Evolutionary conservation across 37 sponge, comb jelly and placozoan genomes (phyloP), one percentile per base, ranked within the genome.

Genomic region (Agelas oroides): DNA sequence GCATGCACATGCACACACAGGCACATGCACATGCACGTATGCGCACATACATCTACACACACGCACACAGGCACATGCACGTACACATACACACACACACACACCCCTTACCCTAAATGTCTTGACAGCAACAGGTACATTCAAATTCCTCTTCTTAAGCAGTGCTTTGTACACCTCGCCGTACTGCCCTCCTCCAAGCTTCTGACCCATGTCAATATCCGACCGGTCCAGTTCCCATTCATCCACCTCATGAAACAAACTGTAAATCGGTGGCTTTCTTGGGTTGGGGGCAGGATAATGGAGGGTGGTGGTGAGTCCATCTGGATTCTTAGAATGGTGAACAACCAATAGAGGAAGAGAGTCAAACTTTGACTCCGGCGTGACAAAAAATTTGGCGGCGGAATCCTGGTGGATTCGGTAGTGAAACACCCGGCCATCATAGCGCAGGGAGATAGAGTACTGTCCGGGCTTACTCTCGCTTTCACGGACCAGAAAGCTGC

Each of bases 391-490:
- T 63, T 92, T 72, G 11, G 61, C 56, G 33, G 60, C 70, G n/a
- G 83, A 25, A 59, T 86, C 87, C 0, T 53, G 30, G 75, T 93
- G 88, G 59, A 98, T 94, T 27, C 96, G 65, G 70, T 98, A 98
- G 86, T 98, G 98, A 65, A 89, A 98, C 57, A 94, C 94, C 20
- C 92, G 82, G 15, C 98, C 98, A 19, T 94, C 94, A 74, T 89
- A 96, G 34, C 98, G 83, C 41, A 98, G 87, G 2, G 96, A 96
- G 33, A 98, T 88, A 37, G 98, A 98, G 91, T 78, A 95, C 84
- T 98, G 98, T n/a, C 98, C 98, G 14, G 92, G 87, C 59, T 89
- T 95, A 84, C 96, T 95, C 86, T 98, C 98, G 54, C 98, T 98
- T 85, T 95, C 98, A 21, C 98, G 87, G 24, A 98, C 70, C n/a